Conservation (phyloP, 2,888 invertebrate species). For the Scaptomyza parva region DNA sequence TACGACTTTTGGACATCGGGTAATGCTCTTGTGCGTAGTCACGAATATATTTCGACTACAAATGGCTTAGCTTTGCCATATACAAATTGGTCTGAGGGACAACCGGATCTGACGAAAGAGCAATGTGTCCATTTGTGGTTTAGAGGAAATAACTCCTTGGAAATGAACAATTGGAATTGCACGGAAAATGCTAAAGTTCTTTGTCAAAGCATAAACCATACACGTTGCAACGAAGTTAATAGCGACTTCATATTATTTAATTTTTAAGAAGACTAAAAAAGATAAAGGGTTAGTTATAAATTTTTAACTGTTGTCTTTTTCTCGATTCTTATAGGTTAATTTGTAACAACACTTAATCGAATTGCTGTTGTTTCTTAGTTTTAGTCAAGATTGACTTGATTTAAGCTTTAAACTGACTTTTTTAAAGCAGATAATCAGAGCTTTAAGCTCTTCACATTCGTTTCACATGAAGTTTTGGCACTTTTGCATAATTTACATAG, state of each 20-base stretch:
- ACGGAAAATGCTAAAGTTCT: neutral
- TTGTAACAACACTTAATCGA: no score
- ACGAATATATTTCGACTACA: neutral
- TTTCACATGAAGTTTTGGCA: no score
- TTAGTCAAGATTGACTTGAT: no score
- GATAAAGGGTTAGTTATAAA: neutral
- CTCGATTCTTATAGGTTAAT: no score
- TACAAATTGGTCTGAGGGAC: neutral
- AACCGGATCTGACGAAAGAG: slow-evolving; percentile 44
- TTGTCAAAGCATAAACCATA: slow-evolving; percentile 3
- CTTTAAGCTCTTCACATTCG: no score
- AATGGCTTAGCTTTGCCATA: slow-evolving; percentile 16
- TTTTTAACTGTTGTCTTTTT: no score
- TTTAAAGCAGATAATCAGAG: no score
- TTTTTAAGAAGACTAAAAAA: neutral
- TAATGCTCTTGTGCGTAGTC: slow-evolving; percentile 6
- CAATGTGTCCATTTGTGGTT: slow-evolving; percentile 23
- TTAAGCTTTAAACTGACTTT: no score
- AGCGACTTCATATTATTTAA: neutral
- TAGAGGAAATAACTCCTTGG: neutral
- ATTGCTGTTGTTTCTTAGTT: no score
- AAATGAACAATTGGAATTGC: slow-evolving; percentile 35
- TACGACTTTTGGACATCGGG: slow-evolving; percentile 46
- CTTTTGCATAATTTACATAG: no score
- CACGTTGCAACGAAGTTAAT: neutral